Conservation (phyloP, 2,888 invertebrate species). For the Elaeidobius kamerunicus region DNA sequence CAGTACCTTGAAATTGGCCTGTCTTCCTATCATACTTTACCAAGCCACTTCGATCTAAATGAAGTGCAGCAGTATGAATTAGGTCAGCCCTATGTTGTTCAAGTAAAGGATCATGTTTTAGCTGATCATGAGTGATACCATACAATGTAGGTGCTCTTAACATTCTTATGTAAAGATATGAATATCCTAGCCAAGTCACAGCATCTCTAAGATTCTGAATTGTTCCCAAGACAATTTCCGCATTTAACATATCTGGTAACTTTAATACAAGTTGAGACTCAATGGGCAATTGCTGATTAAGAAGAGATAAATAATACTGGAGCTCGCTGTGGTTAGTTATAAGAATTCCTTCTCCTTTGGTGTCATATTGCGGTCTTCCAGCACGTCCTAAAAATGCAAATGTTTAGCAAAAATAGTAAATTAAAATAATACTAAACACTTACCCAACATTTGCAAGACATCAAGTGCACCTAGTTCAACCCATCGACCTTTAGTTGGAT, state of each 20-base stretch:
- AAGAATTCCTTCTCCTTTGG: slow-evolving; percentile 93
- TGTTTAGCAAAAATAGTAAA: neutral
- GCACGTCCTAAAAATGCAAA: slow-evolving; percentile 58
- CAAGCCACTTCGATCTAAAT: slow-evolving; percentile 91
- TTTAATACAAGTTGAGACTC: slow-evolving; percentile 94
- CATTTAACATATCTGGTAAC: slow-evolving; percentile 95
- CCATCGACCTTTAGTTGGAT: slow-evolving; percentile 98
- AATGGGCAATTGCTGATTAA: slow-evolving; percentile 98
- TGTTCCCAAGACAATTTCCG: slow-evolving; percentile 95
- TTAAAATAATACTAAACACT: neutral
- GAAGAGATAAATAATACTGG: slow-evolving; percentile 93
- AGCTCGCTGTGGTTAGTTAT: slow-evolving; percentile 99
- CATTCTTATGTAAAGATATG: slow-evolving; percentile 86
- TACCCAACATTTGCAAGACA: slow-evolving; percentile 96
- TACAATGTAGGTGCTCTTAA: slow-evolving; percentile 85
- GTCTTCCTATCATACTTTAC: slow-evolving; percentile 93
- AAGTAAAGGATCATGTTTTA: slow-evolving; percentile 78
- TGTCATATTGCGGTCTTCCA: slow-evolving; percentile 97
- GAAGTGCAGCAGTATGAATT: slow-evolving; percentile 88
- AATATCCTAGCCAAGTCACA: slow-evolving; percentile 92
- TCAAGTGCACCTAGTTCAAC: slow-evolving; percentile 95
- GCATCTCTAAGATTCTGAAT: slow-evolving; percentile 85
- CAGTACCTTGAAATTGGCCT: slow-evolving; percentile 76
- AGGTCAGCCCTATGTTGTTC: slow-evolving; percentile 92
- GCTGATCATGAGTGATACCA: slow-evolving; percentile 76